Base-by-base conservation (phyloP, 1,140 invertebrate species). In the Drosophila azteca region DNA sequence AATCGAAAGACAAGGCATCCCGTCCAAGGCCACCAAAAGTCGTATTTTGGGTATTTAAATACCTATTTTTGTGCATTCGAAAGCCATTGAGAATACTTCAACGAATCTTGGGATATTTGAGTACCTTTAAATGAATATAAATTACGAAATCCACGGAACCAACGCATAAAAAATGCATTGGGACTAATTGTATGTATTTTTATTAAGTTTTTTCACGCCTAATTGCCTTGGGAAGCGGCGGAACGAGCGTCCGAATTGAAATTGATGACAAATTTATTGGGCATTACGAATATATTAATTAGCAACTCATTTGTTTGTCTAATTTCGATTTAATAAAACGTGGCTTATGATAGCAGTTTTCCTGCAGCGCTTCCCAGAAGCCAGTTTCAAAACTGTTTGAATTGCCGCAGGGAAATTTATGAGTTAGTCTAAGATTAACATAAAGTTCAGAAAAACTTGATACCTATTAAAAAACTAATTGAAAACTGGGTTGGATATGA, bases 231-330 rank as follows among this genome's bases (percentile, higher is more conserved):
- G 41, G 31, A 35, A 41, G 26, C 41, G 26, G 17, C 15, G 17
- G 17, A 53, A 53, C 5, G 9, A 13, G 29, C 39, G 31, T 29
- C 52, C 22, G 54, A 71, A 83, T 72, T 79, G 55, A 73, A 77
- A 85, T 64, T 85, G 61, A 85, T 84, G 80, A 73, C 72, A 63
- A 73, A 77, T 87, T 69, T 77, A 85, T 84, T 72, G 48, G 48
- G 78, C 64, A 81, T 87, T 66, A 61, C 81, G 58, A 85, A 84
- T 81, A 77, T 81, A 81, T 81, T 85, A 84, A 77, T 84, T 85
- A 81, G 61, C 63, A 46, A 45, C 64, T 81, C 61, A 65, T 85
- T 84, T 85, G 73, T 66, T 77, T 77, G 46, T 63, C 63, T 80
- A 84, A 83, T 84, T 77, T 68, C 22, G 26, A 51, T 72, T 85